Conservation (phyloP, 2,888 invertebrate genomes). For the Nomada ruficornis region DNA sequence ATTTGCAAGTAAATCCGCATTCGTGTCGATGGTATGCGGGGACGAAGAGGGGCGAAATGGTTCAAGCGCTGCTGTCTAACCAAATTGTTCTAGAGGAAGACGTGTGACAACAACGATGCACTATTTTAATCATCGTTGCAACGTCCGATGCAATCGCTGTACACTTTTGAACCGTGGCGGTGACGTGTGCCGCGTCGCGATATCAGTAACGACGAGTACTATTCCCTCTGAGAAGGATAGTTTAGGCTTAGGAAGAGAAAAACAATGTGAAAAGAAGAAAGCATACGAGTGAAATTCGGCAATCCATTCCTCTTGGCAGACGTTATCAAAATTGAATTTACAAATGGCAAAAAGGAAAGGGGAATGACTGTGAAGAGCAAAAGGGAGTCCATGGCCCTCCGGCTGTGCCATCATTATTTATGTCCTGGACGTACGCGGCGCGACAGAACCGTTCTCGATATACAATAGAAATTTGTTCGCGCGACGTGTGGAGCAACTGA, state of each 20-base stretch:
- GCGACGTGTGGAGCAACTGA: conserved; percentile 73
- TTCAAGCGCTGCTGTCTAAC: conserved; percentile 2
- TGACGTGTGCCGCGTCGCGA: not conserved
- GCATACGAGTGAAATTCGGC: conserved; percentile 60
- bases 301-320: conserved; percentile 68
- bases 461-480: conserved; percentile 79
- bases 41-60: not conserved
- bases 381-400: conserved; percentile 25
- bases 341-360: conserved; percentile 52
- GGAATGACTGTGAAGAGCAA: not conserved
- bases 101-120: conserved; percentile 15
- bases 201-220: not conserved
- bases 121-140: too few relatives aligned
- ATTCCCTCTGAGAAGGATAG: not conserved
- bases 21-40: conserved; percentile 14
- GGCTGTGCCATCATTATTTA: conserved; percentile 75
- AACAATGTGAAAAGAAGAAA: conserved; percentile 42
- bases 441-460: conserved; percentile 73
- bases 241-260: not conserved
- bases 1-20: conserved; percentile 53
- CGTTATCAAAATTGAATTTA: conserved; percentile 81
- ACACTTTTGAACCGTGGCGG: too few relatives aligned
- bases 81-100: conserved; percentile 15
- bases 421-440: conserved; percentile 71
- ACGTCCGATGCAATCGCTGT: too few relatives aligned